Evolutionary conservation across 2,797 vertebrate genomes (phyloP).

Genomic region (Micropoecilia bifurca): DNA sequence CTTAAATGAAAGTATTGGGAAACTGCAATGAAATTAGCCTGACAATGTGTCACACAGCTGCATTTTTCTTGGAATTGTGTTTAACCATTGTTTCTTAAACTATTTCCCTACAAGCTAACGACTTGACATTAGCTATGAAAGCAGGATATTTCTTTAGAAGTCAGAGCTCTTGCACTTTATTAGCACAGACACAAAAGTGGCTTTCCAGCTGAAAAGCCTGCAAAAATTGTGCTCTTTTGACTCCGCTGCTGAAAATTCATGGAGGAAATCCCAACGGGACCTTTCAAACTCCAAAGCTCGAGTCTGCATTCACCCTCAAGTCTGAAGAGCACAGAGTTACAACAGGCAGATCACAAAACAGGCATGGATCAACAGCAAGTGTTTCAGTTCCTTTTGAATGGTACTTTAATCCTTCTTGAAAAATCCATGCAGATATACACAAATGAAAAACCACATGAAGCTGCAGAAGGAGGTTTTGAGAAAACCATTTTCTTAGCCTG

Average conservation of each 20-base stretch:
- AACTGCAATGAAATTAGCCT: background rate
- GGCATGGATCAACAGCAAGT: background rate
- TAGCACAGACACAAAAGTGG: background rate
- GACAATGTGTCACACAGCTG: background rate
- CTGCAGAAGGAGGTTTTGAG: too few species aligned
- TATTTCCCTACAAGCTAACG: background rate
- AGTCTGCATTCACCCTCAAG: conserved; percentile 4
- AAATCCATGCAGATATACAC: background rate
- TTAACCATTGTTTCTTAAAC: background rate
- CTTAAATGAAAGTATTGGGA: background rate
- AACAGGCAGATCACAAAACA: background rate
- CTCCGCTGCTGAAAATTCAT: conserved; percentile 9
- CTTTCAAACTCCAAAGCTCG: conserved; percentile 9
- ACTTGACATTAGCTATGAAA: background rate
- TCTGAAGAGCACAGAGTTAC: background rate
- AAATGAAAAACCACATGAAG: background rate
- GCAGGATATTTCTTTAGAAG: background rate
- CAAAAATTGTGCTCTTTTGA: conserved; percentile 4
- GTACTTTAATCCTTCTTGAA: background rate
- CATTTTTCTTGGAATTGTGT: background rate
- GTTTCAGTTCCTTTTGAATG: background rate
- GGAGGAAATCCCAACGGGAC: background rate
- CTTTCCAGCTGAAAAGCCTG: background rate
- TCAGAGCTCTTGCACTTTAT: background rate
- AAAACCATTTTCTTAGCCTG: too few species aligned